Percentiles rank a stretch among this genome's conserved stretches.
Evolutionary conservation across 2,888 invertebrate genomes (phyloP).

Genomic region (Monopis laevigella): DNA sequence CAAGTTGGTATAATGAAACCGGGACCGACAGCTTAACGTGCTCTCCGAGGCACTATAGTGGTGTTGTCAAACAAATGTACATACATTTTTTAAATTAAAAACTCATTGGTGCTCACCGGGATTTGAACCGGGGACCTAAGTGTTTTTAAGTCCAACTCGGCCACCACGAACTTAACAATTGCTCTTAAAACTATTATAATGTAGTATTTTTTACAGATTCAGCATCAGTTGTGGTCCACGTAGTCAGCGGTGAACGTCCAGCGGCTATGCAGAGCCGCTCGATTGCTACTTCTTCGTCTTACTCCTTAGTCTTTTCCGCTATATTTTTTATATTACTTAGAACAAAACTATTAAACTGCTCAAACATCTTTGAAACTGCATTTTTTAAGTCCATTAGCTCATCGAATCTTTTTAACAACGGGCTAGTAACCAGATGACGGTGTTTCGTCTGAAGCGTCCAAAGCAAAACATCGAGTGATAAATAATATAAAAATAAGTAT

Average conservation of each 20-base stretch:
- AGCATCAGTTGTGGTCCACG: constrained; percentile 84
- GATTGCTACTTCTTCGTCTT: not conserved
- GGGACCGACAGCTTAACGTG: no score
- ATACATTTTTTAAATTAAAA: no score
- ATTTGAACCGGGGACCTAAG: no score
- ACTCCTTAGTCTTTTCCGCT: not conserved
- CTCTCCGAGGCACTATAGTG: no score
- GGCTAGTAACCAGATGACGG: not conserved
- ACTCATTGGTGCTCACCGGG: no score
- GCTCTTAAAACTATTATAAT: not conserved
- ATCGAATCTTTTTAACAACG: no score
- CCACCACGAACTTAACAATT: not conserved
- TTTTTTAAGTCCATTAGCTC: no score
- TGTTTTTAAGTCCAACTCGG: no score
- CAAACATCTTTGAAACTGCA: no score
- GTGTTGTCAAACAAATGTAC: no score
- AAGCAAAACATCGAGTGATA: not conserved
- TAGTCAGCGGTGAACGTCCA: constrained; percentile 78
- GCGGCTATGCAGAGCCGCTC: constrained; percentile 68
- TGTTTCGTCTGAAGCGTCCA: not conserved
- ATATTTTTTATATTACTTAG: not conserved
- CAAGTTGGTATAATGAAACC: no score
- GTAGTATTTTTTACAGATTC: constrained; percentile 68
- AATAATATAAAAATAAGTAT: not conserved
- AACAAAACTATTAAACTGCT: constrained; percentile 1